Evolutionary conservation across 2,113 vertebrate species (phyloP), one percentile per base, ranked within the genome.

Genomic region (Sylvicapra grimmia): DNA sequence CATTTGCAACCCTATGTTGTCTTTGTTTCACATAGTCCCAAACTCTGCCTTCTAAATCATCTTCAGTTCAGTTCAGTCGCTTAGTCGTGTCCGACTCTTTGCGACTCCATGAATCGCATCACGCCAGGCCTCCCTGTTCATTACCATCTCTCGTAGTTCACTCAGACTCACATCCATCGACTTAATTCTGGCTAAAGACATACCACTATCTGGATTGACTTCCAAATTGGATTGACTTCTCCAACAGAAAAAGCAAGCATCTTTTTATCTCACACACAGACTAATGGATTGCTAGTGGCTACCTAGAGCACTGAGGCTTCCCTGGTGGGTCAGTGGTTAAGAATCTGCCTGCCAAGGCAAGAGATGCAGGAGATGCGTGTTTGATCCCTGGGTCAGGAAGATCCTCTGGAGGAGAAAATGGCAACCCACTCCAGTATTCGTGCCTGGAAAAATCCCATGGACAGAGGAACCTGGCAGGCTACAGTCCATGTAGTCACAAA

Each of bases 261-360:
- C 80, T 31, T 96, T 97, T 96, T 36, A 56, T 56, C 27, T 96
- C 59, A 92, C 44, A 86, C 29, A n/a, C n/a, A 89, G 86, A 86
- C 15, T 86, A 47, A 89, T 9, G 47, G 23, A 65, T 65, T 80
- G 80, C n/a, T 90, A 88, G n/a, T n/a, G 49, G 40, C 16, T 83
- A 79, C n/a, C 86, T 31, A 49, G 27, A 96, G 53, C 61, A 77
- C 6, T 68, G 86, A 21, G 36, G 72, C 72, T 44, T 75, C 36
- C 72, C 72, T 75, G 72, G 36, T 23, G 72, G 36, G 21, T 44
- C 21, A 13, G 12, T 75, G 21, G 36, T 44, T 25, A 75, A 75
- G 72, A 44, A 75, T 75, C n/a, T 25, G 21, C 36, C 36, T 75
- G 72, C 72, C 5, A 75, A 75, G 36, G 72, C 21, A 75, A 72